These are phyloP conservation scores for Trichonephila clavipes DNA, from an alignment of 1,140 invertebrate species.

Conservation along the genomic window DNA sequence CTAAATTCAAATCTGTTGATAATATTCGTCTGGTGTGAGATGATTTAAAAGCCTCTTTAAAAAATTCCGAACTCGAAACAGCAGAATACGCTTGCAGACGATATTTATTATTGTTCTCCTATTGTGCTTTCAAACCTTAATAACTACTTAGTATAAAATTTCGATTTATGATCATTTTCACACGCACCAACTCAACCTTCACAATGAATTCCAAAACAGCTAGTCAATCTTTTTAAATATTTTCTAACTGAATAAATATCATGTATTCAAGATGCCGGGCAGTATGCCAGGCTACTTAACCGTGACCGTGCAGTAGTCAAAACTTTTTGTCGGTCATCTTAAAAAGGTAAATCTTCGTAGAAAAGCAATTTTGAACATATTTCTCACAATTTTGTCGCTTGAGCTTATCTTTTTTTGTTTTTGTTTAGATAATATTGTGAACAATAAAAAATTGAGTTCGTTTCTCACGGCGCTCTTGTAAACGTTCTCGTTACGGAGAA, in stretches of 20 bases:
- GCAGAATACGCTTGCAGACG: slow-evolving; percentile 38
- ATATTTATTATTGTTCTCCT: slow-evolving; percentile 28
- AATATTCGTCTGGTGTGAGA: slow-evolving; percentile 33
- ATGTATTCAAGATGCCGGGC: slow-evolving; percentile 41
- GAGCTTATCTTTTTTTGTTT: neutral
- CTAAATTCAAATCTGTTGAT: neutral
- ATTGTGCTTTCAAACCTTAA: slow-evolving; percentile 59
- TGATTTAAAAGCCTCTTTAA: slow-evolving; percentile 23
- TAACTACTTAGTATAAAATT: slow-evolving; percentile 72
- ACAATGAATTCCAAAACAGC: slow-evolving; percentile 63
- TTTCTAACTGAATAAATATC: slow-evolving; percentile 56
- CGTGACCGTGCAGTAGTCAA: slow-evolving; percentile 46
- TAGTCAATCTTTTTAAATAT: slow-evolving; percentile 20
- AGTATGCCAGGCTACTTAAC: slow-evolving; percentile 65
- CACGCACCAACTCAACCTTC: slow-evolving; percentile 54
- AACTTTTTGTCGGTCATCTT: slow-evolving; percentile 9
- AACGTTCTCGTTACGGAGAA: slow-evolving; percentile 52
- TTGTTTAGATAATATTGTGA: slow-evolving; percentile 14
- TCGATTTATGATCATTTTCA: slow-evolving; percentile 66
- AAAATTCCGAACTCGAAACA: slow-evolving; percentile 46
- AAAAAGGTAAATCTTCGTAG: slow-evolving; percentile 48
- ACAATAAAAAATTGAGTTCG: slow-evolving; percentile 24
- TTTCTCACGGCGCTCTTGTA: slow-evolving; percentile 67
- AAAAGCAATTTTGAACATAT: slow-evolving; percentile 50
- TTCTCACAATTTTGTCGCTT: slow-evolving; percentile 70